A percentile compares a stretch with the other conserved stretches of the same genome.
phyloP scores from a whole-genome alignment of 2,797 vertebrate genomes.

The Sebastiscus tertius region DNA sequence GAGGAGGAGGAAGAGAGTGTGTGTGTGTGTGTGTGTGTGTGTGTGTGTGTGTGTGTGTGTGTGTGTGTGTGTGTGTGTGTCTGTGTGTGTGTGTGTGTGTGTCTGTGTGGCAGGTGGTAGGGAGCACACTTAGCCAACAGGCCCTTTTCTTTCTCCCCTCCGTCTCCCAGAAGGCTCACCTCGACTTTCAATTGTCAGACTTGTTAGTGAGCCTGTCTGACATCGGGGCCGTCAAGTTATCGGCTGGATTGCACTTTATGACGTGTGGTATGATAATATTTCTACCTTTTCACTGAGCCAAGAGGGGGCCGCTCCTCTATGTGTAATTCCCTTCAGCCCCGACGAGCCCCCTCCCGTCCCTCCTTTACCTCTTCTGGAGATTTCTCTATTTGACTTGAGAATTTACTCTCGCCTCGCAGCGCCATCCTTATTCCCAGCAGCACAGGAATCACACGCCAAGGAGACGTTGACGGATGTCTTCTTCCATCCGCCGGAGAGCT shows the following conservation, averaged over 20 bases:
- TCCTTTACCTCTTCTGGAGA: constrained; percentile 43
- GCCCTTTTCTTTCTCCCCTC: constrained; percentile 2
- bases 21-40: constrained; percentile 2
- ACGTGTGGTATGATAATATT: constrained; percentile 55
- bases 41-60: constrained; percentile 38
- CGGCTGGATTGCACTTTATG: constrained; percentile 60
- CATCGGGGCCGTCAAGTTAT: constrained; percentile 68
- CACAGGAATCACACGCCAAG: constrained; percentile 69
- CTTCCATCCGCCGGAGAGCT: constrained; percentile 74
- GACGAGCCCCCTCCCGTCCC: neutral
- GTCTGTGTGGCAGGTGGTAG: constrained; percentile 61
- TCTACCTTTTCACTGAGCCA: constrained; percentile 49
- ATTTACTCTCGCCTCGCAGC: constrained; percentile 60
- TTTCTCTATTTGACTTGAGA: constrained; percentile 77
- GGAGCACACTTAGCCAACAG: constrained; percentile 56
- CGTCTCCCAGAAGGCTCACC: constrained; percentile 61
- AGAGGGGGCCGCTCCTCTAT: constrained; percentile 14
- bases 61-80: constrained; percentile 5
- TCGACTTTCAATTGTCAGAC: constrained; percentile 72
- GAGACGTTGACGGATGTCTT: constrained; percentile 85
- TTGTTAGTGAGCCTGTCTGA: constrained; percentile 73
- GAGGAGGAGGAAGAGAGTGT: constrained; percentile 20
- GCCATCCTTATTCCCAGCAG: constrained; percentile 75
- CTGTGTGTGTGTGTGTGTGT: constrained; percentile 14
- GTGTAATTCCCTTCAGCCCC: constrained; percentile 25